A percentile compares a stretch with the other conserved stretches of the same genome.
These are phyloP conservation scores for Cybosia mesomella DNA, from an alignment of 2,888 invertebrate genomes.

Conservation along the genomic window DNA sequence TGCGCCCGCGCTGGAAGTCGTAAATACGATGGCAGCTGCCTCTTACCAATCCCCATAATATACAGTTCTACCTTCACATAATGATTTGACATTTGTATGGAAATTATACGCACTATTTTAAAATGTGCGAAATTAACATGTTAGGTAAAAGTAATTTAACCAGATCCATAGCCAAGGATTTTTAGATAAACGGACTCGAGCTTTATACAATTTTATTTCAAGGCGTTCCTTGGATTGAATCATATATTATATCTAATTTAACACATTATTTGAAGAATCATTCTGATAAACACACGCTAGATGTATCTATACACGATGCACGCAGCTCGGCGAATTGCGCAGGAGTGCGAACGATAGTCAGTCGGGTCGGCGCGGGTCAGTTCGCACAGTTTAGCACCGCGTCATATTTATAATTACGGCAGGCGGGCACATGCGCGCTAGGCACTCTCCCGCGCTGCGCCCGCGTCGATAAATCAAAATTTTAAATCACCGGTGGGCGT, in stretches of 20 bases:
- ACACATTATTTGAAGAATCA: slow-evolving; percentile 46
- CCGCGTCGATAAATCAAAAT: slow-evolving; percentile 85
- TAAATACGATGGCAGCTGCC: slow-evolving; percentile 80
- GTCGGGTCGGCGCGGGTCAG: slow-evolving; percentile 76
- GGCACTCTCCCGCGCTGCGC: slow-evolving; percentile 72
- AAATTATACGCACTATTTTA: slow-evolving; percentile 44
- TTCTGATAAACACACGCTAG: slow-evolving; percentile 49
- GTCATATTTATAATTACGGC: slow-evolving; percentile 86
- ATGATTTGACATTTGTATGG: slow-evolving; percentile 73
- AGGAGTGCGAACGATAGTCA: slow-evolving; percentile 64
- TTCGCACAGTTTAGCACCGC: slow-evolving; percentile 85
- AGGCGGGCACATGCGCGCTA: slow-evolving; percentile 68
- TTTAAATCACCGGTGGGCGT: slow-evolving; percentile 87
- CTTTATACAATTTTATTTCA: not conserved
- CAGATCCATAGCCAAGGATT: not conserved
- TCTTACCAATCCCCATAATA: slow-evolving; percentile 57
- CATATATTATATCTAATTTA: slow-evolving; percentile 43
- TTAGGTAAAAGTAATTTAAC: slow-evolving; percentile 28
- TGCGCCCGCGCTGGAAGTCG: slow-evolving; percentile 72
- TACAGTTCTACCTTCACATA: slow-evolving; percentile 56
- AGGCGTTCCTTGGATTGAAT: slow-evolving; percentile 41
- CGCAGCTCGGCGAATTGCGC: slow-evolving; percentile 41
- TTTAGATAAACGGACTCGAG: not conserved
- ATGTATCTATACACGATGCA: slow-evolving; percentile 41
- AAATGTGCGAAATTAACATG: slow-evolving; percentile 50